These are phyloP conservation scores for Aurelia aurita complex sp. Pacific DNA, from an alignment of 30 jellyfish, hydroid and myxozoan genomes.

Conservation along the genomic window DNA sequence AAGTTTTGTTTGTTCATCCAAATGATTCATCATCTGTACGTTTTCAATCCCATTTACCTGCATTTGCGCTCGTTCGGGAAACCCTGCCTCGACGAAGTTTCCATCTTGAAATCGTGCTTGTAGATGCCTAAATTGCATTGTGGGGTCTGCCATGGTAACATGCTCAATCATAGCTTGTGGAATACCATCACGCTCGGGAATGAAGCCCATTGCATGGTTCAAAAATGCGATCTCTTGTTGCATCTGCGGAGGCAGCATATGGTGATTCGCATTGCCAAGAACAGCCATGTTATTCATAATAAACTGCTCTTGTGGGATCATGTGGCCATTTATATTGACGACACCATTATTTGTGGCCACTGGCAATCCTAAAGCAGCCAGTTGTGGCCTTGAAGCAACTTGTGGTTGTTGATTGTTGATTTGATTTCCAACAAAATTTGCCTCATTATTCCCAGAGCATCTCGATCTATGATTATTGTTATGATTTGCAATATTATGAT, in stretches of 20 bases:
- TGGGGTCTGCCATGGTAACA: constrained; percentile 72
- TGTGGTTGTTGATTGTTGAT: constrained; percentile 37
- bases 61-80: constrained; percentile 67
- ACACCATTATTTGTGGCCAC: constrained; percentile 47
- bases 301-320: constrained; percentile 80
- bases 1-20: constrained; percentile 89
- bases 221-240: constrained; percentile 95
- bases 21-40: constrained; percentile 28
- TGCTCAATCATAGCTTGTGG: constrained; percentile 54
- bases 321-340: constrained; percentile 58
- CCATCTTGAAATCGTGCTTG: constrained; percentile 68
- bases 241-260: constrained; percentile 69
- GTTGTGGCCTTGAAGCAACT: constrained; percentile 37
- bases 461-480: background rate
- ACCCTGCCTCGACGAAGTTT: constrained; percentile 53
- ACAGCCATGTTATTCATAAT: constrained; percentile 84
- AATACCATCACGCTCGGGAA: constrained; percentile 84
- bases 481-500: constrained; percentile 16
- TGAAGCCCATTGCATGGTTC: constrained; percentile 91
- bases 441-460: constrained; percentile 9
- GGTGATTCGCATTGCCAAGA: constrained; percentile 64
- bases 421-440: constrained; percentile 12
- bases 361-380: constrained; percentile 43
- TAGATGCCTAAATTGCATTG: constrained; percentile 65
- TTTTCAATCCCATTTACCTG: constrained; percentile 61